A percentile compares a stretch with the other conserved stretches of the same genome.
These are phyloP conservation scores for Tinamus guttatus DNA, from an alignment of 2,113 vertebrate genomes.

Conservation along the genomic window DNA sequence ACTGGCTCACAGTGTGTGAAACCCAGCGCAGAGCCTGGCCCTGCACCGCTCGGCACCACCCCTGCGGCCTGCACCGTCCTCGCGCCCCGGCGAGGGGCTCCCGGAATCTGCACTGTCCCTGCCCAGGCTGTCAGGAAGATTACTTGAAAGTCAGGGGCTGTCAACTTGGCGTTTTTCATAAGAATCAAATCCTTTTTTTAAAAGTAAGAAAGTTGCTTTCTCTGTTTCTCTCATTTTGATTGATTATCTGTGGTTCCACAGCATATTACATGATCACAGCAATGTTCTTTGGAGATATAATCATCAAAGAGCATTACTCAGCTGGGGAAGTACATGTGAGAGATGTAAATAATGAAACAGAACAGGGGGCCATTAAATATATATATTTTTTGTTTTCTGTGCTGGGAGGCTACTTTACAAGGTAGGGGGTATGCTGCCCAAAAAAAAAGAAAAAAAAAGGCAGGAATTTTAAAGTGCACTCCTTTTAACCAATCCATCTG, in stretches of 20 bases:
- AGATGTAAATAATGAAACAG: constrained; percentile 80
- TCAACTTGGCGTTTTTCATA: constrained; percentile 37
- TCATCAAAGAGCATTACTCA: constrained; percentile 81
- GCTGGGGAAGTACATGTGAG: constrained; percentile 69
- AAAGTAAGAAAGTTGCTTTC: constrained; percentile 74
- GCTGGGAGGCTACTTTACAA: constrained; percentile 75
- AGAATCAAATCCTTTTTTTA: constrained; percentile 70
- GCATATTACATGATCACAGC: constrained; percentile 77
- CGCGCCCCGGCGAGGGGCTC: too few relatives aligned
- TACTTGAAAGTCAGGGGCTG: neutral
- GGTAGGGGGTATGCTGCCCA: constrained; percentile 64
- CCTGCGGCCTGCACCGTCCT: too few relatives aligned
- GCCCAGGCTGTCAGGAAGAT: constrained; percentile 9
- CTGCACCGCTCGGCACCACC: too few relatives aligned
- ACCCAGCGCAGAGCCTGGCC: too few relatives aligned
- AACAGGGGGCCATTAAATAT: constrained; percentile 78
- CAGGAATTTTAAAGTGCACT: constrained; percentile 22
- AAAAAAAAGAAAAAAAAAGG: neutral
- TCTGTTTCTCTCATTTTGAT: constrained; percentile 78
- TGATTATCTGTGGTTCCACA: constrained; percentile 80
- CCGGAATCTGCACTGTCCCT: neutral
- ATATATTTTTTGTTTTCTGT: constrained; percentile 77
- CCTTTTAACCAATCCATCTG: constrained; percentile 36
- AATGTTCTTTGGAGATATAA: constrained; percentile 80
- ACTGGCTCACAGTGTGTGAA: neutral